Evolutionary conservation across 2,888 invertebrate species (phyloP).

Genomic region (Eumerus sabulonum): DNA sequence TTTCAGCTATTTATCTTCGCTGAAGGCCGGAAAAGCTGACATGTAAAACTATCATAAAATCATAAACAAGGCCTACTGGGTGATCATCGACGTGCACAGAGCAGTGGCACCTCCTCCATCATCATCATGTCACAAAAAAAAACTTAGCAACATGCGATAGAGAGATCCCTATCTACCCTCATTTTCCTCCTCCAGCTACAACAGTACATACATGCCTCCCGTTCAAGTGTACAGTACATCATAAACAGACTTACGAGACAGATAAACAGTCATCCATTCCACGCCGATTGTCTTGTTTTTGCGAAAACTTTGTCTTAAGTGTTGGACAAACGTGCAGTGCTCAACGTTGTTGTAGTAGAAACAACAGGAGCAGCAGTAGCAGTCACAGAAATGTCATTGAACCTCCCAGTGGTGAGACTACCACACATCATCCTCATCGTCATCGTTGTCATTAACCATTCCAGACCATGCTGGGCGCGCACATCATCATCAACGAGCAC

Average conservation of each 20-base stretch:
- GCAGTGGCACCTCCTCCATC: constrained; percentile 55
- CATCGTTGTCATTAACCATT: constrained; percentile 53
- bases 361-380: constrained; percentile 8
- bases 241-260: constrained; percentile 20
- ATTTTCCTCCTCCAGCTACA: constrained; percentile 40
- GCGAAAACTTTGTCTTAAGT: constrained; percentile 53
- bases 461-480: constrained; percentile 39
- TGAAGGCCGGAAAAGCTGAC: constrained; percentile 52
- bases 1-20: constrained; percentile 3
- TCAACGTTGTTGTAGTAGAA: not conserved
- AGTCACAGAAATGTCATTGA: constrained; percentile 59
- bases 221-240: not conserved
- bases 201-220: constrained; percentile 19
- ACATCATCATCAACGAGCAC: constrained; percentile 24
- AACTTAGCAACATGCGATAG: constrained; percentile 43
- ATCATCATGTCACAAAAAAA: constrained; percentile 21
- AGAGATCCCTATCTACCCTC: constrained; percentile 55
- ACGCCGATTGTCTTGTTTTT: constrained; percentile 51
- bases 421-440: constrained; percentile 63
- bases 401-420: constrained; percentile 61
- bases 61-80: constrained; percentile 62
- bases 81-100: constrained; percentile 58
- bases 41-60: constrained; percentile 61
- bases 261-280: constrained; percentile 52
- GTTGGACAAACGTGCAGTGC: constrained; percentile 55